A percentile compares a stretch with the other conserved stretches of the same genome.
These are phyloP conservation scores for Cistogaster globosa DNA, from an alignment of 2,888 invertebrate species.

Conservation along the genomic window DNA sequence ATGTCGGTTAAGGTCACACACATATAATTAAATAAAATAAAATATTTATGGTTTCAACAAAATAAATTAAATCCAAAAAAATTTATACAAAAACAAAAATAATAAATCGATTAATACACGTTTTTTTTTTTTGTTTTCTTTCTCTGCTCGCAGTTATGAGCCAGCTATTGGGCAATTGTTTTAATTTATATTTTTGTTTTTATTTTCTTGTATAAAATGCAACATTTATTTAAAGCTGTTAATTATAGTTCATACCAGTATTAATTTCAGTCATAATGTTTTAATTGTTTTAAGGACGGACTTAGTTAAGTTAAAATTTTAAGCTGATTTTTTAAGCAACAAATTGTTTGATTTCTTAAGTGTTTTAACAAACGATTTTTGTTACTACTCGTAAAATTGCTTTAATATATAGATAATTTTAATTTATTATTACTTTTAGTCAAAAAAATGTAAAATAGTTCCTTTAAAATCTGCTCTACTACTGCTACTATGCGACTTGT, in stretches of 20 bases:
- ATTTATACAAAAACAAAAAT: slow-evolving; percentile 41
- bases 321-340: no score
- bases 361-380: no score
- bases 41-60: slow-evolving; percentile 46
- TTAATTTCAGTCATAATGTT: neutral
- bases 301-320: no score
- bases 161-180: slow-evolving; percentile 42
- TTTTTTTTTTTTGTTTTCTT: slow-evolving; percentile 9
- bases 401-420: no score
- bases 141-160: slow-evolving; percentile 4
- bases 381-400: no score
- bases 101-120: slow-evolving; percentile 59
- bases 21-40: slow-evolving; percentile 25
- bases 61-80: slow-evolving; percentile 30
- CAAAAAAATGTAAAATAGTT: no score
- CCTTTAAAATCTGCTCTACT: no score
- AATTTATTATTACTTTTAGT: no score
- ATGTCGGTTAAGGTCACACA: slow-evolving; percentile 69
- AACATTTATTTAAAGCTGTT: slow-evolving; percentile 18
- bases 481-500: no score
- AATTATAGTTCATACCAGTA: slow-evolving; percentile 21
- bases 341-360: no score
- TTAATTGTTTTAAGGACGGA: no score
- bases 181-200: neutral
- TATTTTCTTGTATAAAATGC: neutral